Percentiles rank a stretch among this genome's conserved stretches.
Conservation (phyloP, 1,140 invertebrate species). For the Calliopsis andreniformis region DNA sequence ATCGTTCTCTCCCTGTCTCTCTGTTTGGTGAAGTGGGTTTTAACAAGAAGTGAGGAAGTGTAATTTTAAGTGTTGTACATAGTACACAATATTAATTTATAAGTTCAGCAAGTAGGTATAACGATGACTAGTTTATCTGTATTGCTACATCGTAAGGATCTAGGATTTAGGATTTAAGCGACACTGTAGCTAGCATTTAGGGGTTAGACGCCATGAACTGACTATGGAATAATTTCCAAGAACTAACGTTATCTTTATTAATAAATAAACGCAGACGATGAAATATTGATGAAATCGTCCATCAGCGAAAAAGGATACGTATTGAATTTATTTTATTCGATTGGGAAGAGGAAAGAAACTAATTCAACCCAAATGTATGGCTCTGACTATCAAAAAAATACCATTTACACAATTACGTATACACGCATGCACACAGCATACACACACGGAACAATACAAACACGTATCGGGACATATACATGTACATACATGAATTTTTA, state of each 20-base stretch:
- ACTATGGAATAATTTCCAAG: constrained; percentile 76
- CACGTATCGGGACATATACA: constrained; percentile 40
- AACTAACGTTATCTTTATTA: constrained; percentile 78
- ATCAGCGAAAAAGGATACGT: constrained; percentile 70
- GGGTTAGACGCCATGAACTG: constrained; percentile 79
- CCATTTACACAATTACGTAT: constrained; percentile 5
- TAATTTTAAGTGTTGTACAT: constrained; percentile 79
- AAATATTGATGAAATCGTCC: constrained; percentile 71
- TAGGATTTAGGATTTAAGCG: constrained; percentile 76
- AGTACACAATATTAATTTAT: constrained; percentile 80
- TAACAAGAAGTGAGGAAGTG: constrained; percentile 60
- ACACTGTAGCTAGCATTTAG: constrained; percentile 78
- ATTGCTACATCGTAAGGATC: constrained; percentile 59
- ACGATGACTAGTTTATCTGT: constrained; percentile 75
- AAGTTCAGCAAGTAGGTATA: constrained; percentile 78
- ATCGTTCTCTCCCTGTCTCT: constrained; percentile 48
- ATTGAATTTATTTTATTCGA: constrained; percentile 76
- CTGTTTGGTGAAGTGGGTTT: constrained; percentile 72
- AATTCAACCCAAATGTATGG: constrained; percentile 45
- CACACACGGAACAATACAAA: constrained; percentile 22
- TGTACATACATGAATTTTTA: constrained; percentile 65
- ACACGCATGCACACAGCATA: constrained; percentile 6
- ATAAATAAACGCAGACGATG: constrained; percentile 66
- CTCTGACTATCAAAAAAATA: constrained; percentile 52
- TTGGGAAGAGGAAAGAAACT: constrained; percentile 53